Evolutionary conservation across 2,797 vertebrate genomes (phyloP), one percentile per base, ranked within the genome.

Genomic region (Pangasius larnaudii): DNA sequence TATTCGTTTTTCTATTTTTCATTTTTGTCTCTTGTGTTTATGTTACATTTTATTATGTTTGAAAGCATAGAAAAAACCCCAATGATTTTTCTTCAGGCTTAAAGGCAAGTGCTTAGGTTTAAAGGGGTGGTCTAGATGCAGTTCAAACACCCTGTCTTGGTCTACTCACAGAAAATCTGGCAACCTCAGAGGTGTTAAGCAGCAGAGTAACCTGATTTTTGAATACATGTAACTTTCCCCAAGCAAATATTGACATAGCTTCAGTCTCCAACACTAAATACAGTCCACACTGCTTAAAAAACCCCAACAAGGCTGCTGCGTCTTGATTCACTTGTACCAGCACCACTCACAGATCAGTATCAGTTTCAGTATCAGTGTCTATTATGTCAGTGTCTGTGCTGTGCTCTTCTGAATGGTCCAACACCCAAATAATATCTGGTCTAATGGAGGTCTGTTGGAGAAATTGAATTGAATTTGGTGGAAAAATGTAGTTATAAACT

Each of bases 201-300:
- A 79, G 51, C 77, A 2, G n/a, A 79, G 77, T 56, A 39, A 81
- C 24, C 22, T 36, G 77, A 78, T 16, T 19, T 19, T n/a, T 78
- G 16, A 36, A 79, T 56, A 33, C 53, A 58, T 4, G 2, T 10
- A 79, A 58, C 53, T 56, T 56, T 53, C n/a, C 18, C 30, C 8
- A 56, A 36, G 51, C 51, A 78, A 78, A 78, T 79, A 24, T 79
- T 79, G 30, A 79, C 77, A 79, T 36, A 79, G 24, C 16, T 56
- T 58, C n/a, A 56, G 10, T 39, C 78, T 58, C 33, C 78, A 80
- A 14, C 33, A 27, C 56, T 58, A 59, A 77, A 56, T 56, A n/a
- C 8, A 18, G 19, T 3, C 30, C 53, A 79, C 8, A 24, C 11
- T 77, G 74, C 74, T 51, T 77, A 51, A 77, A 42, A 51, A 77